These are phyloP conservation scores for Pristionchus japonicus DNA, from an alignment of 2,888 invertebrate genomes.

Conservation along the genomic window DNA sequence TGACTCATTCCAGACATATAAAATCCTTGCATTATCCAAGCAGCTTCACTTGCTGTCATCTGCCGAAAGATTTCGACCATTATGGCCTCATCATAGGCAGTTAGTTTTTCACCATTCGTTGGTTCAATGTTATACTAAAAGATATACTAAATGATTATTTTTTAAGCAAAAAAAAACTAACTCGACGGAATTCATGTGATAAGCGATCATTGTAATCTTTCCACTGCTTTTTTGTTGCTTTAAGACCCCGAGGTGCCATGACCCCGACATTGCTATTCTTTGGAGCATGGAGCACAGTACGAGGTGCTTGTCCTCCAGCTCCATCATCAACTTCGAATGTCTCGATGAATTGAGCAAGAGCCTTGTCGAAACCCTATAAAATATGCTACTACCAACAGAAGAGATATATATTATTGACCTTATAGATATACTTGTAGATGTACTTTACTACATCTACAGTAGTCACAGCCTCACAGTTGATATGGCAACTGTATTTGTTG, in stretches of 20 bases:
- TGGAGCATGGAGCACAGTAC: not conserved
- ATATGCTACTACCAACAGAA: no score
- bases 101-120: not conserved
- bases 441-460: not conserved
- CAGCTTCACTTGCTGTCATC: not conserved
- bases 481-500: conserved; percentile 15
- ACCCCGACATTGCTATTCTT: not conserved
- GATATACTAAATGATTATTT: not conserved
- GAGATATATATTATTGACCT: not conserved
- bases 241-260: not conserved
- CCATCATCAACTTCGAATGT: not conserved
- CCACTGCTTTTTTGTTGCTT: not conserved
- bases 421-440: not conserved
- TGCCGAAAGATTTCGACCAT: not conserved
- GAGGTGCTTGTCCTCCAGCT: not conserved
- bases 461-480: conserved; percentile 19
- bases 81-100: not conserved
- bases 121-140: not conserved
- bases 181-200: not conserved
- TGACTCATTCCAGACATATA: not conserved
- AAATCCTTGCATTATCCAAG: not conserved
- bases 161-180: not conserved
- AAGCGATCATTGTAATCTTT: not conserved
- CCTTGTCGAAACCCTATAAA: not conserved
- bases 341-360: not conserved